These are phyloP conservation scores for Drosophila prostipennis DNA, from an alignment of 2,888 invertebrate species.

Conservation along the genomic window DNA sequence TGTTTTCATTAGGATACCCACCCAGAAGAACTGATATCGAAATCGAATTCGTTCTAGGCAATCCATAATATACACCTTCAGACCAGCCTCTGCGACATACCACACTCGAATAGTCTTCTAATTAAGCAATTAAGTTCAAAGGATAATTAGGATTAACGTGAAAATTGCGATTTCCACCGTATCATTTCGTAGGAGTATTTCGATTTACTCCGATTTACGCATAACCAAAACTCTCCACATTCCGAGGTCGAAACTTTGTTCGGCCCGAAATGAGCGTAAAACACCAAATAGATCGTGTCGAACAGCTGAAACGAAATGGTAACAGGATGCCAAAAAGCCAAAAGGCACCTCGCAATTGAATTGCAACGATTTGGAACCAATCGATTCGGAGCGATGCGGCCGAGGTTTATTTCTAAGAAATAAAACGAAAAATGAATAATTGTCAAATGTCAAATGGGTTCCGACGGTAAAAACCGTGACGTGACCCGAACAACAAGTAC, in stretches of 20 bases:
- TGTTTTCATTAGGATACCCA: conserved; percentile 9
- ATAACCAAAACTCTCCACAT: conserved; percentile 55
- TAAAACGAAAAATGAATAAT: conserved; percentile 60
- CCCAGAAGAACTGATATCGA: conserved; percentile 19
- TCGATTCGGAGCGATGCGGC: conserved; percentile 62
- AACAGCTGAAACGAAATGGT: conserved; percentile 67
- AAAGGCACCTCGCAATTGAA: conserved; percentile 59
- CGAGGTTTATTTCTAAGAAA: conserved; percentile 66
- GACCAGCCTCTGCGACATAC: conserved; percentile 21
- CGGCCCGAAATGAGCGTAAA: conserved; percentile 54
- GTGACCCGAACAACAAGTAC: conserved; percentile 41
- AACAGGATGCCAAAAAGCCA: conserved; percentile 37
- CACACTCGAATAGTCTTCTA: conserved; percentile 43
- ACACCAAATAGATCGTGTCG: conserved; percentile 57
- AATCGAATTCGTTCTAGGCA: conserved; percentile 32
- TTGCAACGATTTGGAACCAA: conserved; percentile 76
- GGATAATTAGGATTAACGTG: conserved; percentile 64
- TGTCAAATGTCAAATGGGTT: conserved; percentile 52
- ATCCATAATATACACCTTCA: conserved; percentile 12
- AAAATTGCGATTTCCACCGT: conserved; percentile 73
- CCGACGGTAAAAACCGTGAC: conserved; percentile 50
- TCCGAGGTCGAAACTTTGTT: conserved; percentile 21
- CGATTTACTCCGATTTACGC: conserved; percentile 45
- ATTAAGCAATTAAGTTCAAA: conserved; percentile 56
- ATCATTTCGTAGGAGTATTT: conserved; percentile 35